Base-by-base conservation (phyloP, 2,888 invertebrate genomes). In the Sturmia bella region DNA sequence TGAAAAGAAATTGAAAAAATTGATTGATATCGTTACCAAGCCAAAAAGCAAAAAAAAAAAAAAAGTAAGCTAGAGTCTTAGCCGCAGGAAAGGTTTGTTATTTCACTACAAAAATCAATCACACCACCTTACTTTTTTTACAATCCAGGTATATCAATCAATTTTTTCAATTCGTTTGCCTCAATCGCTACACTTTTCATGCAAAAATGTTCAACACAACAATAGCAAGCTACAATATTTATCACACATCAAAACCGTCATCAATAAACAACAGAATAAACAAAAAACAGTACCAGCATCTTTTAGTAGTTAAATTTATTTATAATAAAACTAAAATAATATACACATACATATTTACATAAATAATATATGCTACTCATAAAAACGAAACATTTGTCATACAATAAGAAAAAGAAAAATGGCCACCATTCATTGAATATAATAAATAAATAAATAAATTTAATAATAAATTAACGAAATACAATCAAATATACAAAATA, bases 171-270 rank as follows among this genome's bases (percentile, higher is more conserved):
- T 59, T 32, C 21, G 43, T 61, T 43, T 59, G 27, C 59, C 27
- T 57, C 39, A 21, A 66, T 15, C 52, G 24, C 57, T 19, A 12
- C 50, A 50, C 41, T 27, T 56, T 48, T 27, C 41, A 52, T 17
- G 32, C 32, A 24, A 50, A 56, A 63, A 45, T 45, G 24, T 69
- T 69, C 56, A 79, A 76, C 24, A 59, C 66, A 78, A 50, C 39
- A 72, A 76, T 52, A 74, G 50, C 76, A 80, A 85, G 77, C 77
- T 82, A 83, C n/a, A n/a, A n/a, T 83, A 79, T 80, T 61, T 84
- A 83, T 63, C 57, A 75, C 70, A 77, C 70, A 84, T 56, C 64
- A 77, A 78, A 77, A 61, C 77, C 81, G 73, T 77, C 78, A 78
- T 78, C 73, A 81, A 73, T 27, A 56, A 76, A 76, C 54, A 54